Conservation (phyloP, 2,113 vertebrate genomes). For the Lepidothrix coronata region DNA sequence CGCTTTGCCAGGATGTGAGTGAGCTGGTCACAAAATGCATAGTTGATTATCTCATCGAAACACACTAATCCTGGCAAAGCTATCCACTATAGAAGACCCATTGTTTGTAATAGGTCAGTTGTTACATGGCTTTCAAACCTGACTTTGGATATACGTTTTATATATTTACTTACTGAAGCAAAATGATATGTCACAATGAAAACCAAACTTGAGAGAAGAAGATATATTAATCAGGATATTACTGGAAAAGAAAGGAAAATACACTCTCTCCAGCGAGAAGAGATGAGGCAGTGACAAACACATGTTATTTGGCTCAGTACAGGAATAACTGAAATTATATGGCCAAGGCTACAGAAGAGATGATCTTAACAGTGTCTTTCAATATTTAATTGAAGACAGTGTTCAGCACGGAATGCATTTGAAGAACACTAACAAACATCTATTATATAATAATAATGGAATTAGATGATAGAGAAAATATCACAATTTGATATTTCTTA, state of each 20-base stretch:
- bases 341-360: not conserved
- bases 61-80: conserved; percentile 63
- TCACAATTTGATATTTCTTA: not conserved
- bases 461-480: not conserved
- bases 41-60: conserved; percentile 63
- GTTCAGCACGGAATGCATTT: not conserved
- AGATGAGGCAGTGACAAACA: not conserved
- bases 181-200: conserved; percentile 60
- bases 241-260: conserved; percentile 8
- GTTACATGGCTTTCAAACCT: conserved; percentile 63
- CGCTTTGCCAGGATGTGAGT: conserved; percentile 42
- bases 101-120: conserved; percentile 68
- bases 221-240: conserved; percentile 49
- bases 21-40: conserved; percentile 55
- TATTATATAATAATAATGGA: not conserved
- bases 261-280: not conserved
- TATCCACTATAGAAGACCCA: conserved; percentile 23
- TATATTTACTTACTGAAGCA: conserved; percentile 61
- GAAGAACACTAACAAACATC: not conserved
- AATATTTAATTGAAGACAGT: not conserved
- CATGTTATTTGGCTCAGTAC: not conserved
- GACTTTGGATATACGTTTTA: conserved; percentile 56
- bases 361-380: not conserved
- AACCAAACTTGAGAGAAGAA: conserved; percentile 36
- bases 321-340: not conserved